Conservation (phyloP, 2,113 vertebrate genomes). For the Ailuropoda melanoleuca region DNA sequence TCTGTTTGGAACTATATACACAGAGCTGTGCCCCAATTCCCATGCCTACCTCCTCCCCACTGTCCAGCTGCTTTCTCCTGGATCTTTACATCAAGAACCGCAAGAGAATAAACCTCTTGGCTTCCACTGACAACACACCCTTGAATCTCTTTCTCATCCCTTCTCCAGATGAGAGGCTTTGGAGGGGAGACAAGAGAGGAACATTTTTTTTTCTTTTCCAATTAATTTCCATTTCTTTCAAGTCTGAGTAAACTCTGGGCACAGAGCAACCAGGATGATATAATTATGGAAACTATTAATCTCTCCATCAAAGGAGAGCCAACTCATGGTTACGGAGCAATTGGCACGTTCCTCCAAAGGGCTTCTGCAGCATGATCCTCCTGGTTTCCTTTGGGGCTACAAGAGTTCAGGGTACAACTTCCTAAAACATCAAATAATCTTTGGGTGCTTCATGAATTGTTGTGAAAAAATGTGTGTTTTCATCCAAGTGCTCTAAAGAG, state of each 20-base stretch:
- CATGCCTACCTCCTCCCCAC: neutral
- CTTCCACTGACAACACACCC: neutral
- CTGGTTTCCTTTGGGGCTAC: neutral
- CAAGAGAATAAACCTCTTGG: neutral
- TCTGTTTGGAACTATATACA: neutral
- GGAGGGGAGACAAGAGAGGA: slow-evolving; percentile 38
- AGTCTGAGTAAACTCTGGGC: slow-evolving; percentile 74
- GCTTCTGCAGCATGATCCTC: neutral
- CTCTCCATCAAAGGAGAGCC: slow-evolving; percentile 46
- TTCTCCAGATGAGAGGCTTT: slow-evolving; percentile 45
- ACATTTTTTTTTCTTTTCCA: slow-evolving; percentile 74
- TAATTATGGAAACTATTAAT: slow-evolving; percentile 72
- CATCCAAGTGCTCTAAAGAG: neutral
- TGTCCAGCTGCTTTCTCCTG: neutral
- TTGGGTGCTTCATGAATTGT: neutral
- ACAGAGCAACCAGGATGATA: slow-evolving; percentile 76
- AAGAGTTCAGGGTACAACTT: neutral
- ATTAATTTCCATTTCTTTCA: slow-evolving; percentile 83
- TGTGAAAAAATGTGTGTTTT: neutral
- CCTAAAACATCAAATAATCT: neutral
- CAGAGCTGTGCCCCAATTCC: neutral
- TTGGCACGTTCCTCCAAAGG: slow-evolving; percentile 59
- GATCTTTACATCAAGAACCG: slow-evolving; percentile 24
- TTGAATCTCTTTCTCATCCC: slow-evolving; percentile 11
- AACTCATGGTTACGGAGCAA: neutral